These are phyloP conservation scores for Micronisus gabar DNA, from an alignment of 2,113 vertebrate genomes.

Conservation along the genomic window DNA sequence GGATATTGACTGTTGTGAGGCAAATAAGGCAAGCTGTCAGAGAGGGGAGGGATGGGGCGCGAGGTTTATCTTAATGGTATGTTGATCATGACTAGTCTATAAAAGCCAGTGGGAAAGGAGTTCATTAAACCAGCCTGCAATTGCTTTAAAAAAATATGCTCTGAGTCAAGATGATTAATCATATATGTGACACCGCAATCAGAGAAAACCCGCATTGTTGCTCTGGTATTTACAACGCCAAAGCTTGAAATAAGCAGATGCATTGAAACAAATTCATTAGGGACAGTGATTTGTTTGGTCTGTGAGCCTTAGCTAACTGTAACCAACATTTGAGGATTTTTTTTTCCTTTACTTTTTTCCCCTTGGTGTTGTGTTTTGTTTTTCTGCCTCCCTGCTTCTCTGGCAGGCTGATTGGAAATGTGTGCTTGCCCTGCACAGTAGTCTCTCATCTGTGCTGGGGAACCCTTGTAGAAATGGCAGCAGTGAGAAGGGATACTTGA, in stretches of 20 bases:
- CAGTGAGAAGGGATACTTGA: not conserved
- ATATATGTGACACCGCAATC: slow-evolving; percentile 1
- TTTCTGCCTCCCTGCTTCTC: not conserved
- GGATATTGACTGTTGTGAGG: slow-evolving; percentile 62
- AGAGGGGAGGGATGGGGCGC: not conserved
- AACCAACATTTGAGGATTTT: not conserved
- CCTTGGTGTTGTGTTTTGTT: not conserved
- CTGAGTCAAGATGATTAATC: slow-evolving; percentile 52
- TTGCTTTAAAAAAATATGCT: slow-evolving; percentile 40
- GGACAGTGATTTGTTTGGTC: not conserved
- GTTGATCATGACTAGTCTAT: slow-evolving; percentile 46
- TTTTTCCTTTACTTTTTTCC: not conserved
- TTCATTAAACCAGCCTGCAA: slow-evolving; percentile 50
- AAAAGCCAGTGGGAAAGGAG: slow-evolving; percentile 50
- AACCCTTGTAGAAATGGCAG: not conserved
- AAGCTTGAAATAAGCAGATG: slow-evolving; percentile 30
- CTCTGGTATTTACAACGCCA: slow-evolving; percentile 4
- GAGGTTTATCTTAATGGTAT: slow-evolving; percentile 25
- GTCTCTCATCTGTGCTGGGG: not conserved
- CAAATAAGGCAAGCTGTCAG: slow-evolving; percentile 47
- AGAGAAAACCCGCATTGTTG: slow-evolving; percentile 37
- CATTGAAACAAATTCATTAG: slow-evolving; percentile 35
- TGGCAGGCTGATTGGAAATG: not conserved
- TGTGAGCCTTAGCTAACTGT: slow-evolving; percentile 4
- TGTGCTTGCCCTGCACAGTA: not conserved